A percentile compares a stretch with the other conserved stretches of the same genome.
Evolutionary conservation across 2,888 invertebrate species (phyloP).

Genomic region (Meiosimyza decipiens): DNA sequence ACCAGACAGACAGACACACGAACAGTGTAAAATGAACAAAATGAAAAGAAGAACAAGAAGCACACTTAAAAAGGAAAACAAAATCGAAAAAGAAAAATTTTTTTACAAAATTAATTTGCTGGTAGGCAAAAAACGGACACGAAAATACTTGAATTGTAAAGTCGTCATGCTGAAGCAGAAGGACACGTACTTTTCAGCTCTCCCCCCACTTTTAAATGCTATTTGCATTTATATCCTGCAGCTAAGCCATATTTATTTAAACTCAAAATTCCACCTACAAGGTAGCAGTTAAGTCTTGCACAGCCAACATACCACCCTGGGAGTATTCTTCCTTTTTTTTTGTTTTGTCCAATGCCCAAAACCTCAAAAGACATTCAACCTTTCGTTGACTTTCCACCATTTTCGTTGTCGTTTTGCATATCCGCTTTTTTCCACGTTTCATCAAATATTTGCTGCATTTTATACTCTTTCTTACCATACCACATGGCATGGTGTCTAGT

Average conservation of each 20-base stretch:
- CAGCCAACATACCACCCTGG: too few species aligned
- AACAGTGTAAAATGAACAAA: background rate
- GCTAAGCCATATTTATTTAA: constrained; percentile 56
- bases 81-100: background rate
- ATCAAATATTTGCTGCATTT: constrained; percentile 26
- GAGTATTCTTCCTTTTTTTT: too few species aligned
- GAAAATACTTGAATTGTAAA: background rate
- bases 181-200: constrained; percentile 14
- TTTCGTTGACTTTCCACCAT: constrained; percentile 9
- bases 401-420: background rate
- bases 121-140: background rate
- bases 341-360: background rate
- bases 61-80: background rate
- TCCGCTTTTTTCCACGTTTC: background rate
- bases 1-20: constrained; percentile 58
- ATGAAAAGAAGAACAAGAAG: background rate
- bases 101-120: constrained; percentile 25
- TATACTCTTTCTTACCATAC: background rate
- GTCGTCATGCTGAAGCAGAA: too few species aligned
- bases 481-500: background rate
- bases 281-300: background rate
- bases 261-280: constrained; percentile 24
- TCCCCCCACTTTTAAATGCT: constrained; percentile 45
- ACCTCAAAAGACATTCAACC: constrained; percentile 29
- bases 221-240: constrained; percentile 59